Percentiles rank a stretch among this genome's conserved stretches.
phyloP scores from a whole-genome alignment of 2,113 vertebrate species.

The Cavia porcellus region DNA sequence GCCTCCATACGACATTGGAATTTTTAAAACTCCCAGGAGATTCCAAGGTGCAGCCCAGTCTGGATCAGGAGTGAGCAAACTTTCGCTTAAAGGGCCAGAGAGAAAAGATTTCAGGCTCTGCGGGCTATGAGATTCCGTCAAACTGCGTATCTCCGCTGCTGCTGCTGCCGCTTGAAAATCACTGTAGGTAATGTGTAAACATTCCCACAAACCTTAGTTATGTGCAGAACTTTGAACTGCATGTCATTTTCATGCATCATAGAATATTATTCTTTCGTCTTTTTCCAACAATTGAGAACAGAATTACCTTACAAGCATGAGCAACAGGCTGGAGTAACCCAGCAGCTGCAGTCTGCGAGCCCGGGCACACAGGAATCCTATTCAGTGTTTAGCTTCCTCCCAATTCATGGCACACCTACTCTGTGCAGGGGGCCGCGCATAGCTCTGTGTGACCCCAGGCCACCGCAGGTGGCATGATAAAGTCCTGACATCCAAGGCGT shows the following conservation, averaged over 20 bases:
- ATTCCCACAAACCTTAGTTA: not conserved
- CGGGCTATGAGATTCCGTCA: not conserved
- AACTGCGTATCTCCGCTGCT: not conserved
- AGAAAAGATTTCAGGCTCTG: not conserved
- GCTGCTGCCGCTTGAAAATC: not conserved
- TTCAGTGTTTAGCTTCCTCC: not conserved
- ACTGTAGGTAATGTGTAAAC: fast-evolving
- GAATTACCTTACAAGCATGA: not conserved
- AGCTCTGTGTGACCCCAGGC: no score
- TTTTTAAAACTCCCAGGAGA: not conserved
- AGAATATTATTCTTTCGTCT: not conserved
- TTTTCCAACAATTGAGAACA: not conserved
- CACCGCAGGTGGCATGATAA: no score
- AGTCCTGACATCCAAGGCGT: not conserved
- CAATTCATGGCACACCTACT: not conserved
- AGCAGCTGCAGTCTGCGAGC: not conserved
- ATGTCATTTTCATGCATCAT: no score
- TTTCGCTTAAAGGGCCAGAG: not conserved
- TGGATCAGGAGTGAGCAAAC: not conserved
- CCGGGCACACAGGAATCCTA: not conserved
- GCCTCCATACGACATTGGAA: not conserved
- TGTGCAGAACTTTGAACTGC: not conserved
- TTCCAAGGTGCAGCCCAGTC: not conserved
- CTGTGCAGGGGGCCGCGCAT: not conserved
- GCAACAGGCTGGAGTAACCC: not conserved